These are phyloP conservation scores for Aleiodes leptofemur DNA, from an alignment of 2,888 invertebrate genomes.

Conservation along the genomic window DNA sequence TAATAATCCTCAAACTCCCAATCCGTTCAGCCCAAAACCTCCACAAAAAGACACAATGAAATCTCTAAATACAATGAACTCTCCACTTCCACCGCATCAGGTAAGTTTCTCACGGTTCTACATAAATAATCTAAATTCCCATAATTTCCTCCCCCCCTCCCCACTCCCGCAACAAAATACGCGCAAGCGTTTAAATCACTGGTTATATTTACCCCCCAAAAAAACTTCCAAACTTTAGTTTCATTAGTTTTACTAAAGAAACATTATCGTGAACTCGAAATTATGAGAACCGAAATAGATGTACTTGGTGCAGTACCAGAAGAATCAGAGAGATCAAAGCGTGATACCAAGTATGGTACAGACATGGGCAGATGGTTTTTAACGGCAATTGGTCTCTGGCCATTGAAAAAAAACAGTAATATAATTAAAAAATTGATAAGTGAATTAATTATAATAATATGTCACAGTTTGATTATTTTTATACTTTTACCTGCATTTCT, in stretches of 20 bases:
- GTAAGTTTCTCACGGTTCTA: conserved; percentile 13
- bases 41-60: background rate
- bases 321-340: background rate
- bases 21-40: background rate
- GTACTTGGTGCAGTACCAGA: background rate
- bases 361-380: conserved; percentile 48
- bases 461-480: conserved; percentile 34
- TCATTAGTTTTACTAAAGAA: background rate
- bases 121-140: background rate
- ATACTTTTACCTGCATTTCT: conserved; percentile 31
- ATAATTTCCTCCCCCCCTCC: background rate
- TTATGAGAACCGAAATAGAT: conserved; percentile 1
- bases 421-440: conserved; percentile 10
- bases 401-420: conserved; percentile 17
- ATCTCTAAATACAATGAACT: no score
- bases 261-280: background rate
- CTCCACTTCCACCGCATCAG: background rate
- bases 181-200: conserved; percentile 3
- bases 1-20: no score
- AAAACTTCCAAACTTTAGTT: conserved; percentile 22
- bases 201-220: background rate
- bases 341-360: conserved; percentile 46
- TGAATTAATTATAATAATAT: conserved; percentile 15
- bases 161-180: background rate
- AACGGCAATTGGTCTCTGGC: conserved; percentile 51